These are phyloP conservation scores for Perizoma affinitatum DNA, from an alignment of 2,888 invertebrate species.

Conservation along the genomic window DNA sequence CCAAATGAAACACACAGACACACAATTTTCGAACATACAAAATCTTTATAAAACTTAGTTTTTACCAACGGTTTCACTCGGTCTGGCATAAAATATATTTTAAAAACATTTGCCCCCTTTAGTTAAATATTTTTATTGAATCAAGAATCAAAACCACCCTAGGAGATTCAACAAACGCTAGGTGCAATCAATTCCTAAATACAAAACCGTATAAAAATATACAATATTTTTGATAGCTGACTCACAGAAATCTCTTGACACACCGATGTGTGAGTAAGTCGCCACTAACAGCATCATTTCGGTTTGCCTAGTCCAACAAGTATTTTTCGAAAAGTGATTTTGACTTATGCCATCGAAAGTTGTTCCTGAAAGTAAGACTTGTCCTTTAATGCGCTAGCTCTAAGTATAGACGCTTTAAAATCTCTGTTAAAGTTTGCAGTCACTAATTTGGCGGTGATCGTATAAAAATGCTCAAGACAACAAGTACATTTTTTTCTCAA, in stretches of 20 bases:
- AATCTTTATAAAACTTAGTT: constrained; percentile 59
- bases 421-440: too few relatives aligned
- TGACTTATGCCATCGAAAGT: neutral
- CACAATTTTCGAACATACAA: constrained; percentile 60
- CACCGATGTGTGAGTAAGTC: constrained; percentile 36
- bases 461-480: constrained; percentile 10
- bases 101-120: neutral
- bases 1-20: constrained; percentile 48
- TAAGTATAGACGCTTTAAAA: neutral
- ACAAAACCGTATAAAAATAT: constrained; percentile 30
- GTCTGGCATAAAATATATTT: neutral
- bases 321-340: neutral
- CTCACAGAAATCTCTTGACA: constrained; percentile 12
- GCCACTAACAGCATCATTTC: constrained; percentile 1
- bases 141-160: constrained; percentile 11
- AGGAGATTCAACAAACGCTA: neutral
- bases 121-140: constrained; percentile 2
- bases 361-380: neutral
- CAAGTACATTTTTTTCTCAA: neutral
- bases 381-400: neutral
- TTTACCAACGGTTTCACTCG: constrained; percentile 46
- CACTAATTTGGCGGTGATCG: constrained; percentile 13
- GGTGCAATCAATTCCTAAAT: constrained; percentile 17
- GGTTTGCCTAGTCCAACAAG: neutral
- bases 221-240: constrained; percentile 12